Percentiles rank a stretch among this genome's conserved stretches.
Conservation (phyloP, 2,797 vertebrate genomes). For the Euthynnus affinis region DNA sequence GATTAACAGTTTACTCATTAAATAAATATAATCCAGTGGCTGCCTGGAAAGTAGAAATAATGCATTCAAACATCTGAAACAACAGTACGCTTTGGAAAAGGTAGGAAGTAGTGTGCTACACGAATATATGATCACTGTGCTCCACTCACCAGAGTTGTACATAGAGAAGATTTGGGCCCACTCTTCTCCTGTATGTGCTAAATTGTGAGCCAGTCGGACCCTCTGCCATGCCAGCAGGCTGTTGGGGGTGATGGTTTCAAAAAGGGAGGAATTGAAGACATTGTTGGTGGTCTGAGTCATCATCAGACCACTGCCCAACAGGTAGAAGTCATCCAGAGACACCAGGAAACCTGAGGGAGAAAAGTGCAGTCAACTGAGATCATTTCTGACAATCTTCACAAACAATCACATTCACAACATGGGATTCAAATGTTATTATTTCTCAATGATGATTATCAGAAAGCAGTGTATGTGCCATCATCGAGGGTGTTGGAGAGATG, state of each 20-base stretch:
- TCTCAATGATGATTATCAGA: background rate
- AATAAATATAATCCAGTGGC: background rate
- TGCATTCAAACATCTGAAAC: background rate
- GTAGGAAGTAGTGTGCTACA: background rate
- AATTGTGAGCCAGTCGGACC: conserved; percentile 91
- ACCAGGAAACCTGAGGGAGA: conserved; percentile 88
- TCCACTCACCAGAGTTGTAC: conserved; percentile 90
- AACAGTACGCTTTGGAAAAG: background rate
- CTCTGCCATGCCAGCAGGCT: conserved; percentile 93
- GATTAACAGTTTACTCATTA: too few species aligned
- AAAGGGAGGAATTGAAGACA: conserved; percentile 89
- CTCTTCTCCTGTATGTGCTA: conserved; percentile 86
- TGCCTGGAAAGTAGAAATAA: background rate
- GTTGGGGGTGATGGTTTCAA: conserved; percentile 81
- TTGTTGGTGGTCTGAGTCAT: conserved; percentile 94
- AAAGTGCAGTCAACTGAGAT: background rate
- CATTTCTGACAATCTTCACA: background rate
- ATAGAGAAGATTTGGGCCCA: conserved; percentile 91
- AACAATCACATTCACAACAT: background rate
- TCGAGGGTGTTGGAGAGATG: too few species aligned
- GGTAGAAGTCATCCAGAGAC: conserved; percentile 94
- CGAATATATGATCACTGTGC: background rate
- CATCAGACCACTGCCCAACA: conserved; percentile 88
- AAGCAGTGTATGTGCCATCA: too few species aligned
- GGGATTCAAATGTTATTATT: background rate